Evolutionary conservation across 2,113 vertebrate genomes (phyloP), one percentile per base, ranked within the genome.

Genomic region (Gallinago undulata): DNA sequence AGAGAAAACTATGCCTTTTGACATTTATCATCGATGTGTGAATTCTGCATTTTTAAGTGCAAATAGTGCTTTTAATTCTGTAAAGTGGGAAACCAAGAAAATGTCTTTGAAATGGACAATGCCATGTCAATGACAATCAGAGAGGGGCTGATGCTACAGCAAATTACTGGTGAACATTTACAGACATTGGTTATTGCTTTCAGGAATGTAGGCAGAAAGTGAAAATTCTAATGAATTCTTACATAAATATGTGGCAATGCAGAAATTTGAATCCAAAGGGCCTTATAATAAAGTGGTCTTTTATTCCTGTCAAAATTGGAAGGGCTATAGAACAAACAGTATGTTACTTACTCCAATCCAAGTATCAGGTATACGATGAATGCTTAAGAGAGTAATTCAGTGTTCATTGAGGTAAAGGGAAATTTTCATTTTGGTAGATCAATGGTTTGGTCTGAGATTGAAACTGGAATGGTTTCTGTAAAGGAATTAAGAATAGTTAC

Each of bases 161-260:
- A 96, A 64, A 19, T 72, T 77, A 39, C 21, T 68, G 60, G 37
- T 92, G 79, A 89, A 94, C 39, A 87, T 94, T 95, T 57, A 81
- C 84, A 89, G 86, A 21, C 62, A 47, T 19, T 80, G 72, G 47
- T 91, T 88, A 88, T 80, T 88, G 45, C 94, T 96, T 94, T 81
- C 59, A 67, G 75, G 74, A 95, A 88, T 63, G 75, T 77, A 88
- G 87, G 60, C 24, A 90, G 60, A 77, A 93, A 84, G 72, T 83
- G 37, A 73, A 83, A 85, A 73, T 93, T 82, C 30, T 33, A 56
- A 79, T 57, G 24, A 69, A 57, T 87, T 91, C 50, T 93, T 93
- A 69, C 23, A 37, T 60, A 85, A 82, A 31, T 73, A 39, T 16
- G 30, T 72, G 66, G 16, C 33, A 63, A 39, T 37, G 74, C 45